Evolutionary conservation across 2,888 invertebrate species (phyloP), one percentile per base, ranked within the genome.

Genomic region (Nezara viridula): DNA sequence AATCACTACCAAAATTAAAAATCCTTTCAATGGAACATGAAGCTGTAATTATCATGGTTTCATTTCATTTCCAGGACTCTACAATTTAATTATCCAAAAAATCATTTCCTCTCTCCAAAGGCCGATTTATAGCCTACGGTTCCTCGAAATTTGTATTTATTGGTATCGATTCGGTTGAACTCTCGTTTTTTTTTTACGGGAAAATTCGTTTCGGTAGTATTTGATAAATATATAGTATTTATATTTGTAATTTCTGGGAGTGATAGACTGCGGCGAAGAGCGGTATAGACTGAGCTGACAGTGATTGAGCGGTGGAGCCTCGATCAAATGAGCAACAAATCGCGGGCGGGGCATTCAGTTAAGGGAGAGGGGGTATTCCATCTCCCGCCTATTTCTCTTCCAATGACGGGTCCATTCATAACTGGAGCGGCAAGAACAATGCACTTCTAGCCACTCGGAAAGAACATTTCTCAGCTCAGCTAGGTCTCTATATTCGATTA

Each of bases 241-340:
- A 66, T 66, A 66, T 66, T 66, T 19, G 32, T 19, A 37, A 37
- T 66, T 32, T 66, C 6, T 16, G 3, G 66, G 32, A 32, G 19
- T 32, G 66, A 66, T 66, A 81, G 81, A 81, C n/a, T 7, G 27
- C 3, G 27, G 7, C 19, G 40, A 21, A 24, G 77, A 0, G 12
- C 21, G n/a, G 47, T 14, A 81, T 81, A 44, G 44, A 44, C 19
- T 14, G 81, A 40, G 0, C 5, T 47, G 81, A 81, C 81, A 81
- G 21, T 81, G 81, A 81, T 21, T n/a, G 81, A 81, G 32, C 10
- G 6, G 12, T 14, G 0, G 44, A 37, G 5, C n/a, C 44, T 40
- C 44, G 21, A 81, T 44, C 81, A 81, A 81, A 81, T 81, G 24
- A 47, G 81, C 44, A 81, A 81, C 81, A 77, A 37, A 77, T 77